Base-by-base conservation (phyloP, 1,140 invertebrate genomes). In the Achroia grisella region DNA sequence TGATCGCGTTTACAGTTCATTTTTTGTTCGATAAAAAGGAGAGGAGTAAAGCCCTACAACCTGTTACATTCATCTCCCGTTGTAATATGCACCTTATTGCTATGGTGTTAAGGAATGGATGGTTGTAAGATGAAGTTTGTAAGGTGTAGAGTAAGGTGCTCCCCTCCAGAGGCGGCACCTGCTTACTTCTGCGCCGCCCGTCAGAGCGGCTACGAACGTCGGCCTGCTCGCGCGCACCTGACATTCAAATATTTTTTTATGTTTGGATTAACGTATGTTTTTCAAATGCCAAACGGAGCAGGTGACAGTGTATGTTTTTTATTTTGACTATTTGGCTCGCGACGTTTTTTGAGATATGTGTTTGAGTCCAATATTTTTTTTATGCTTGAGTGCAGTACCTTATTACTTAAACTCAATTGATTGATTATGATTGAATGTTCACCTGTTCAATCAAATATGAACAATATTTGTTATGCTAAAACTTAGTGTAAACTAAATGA, bases 1-100 rank as follows among this genome's bases (percentile, higher is more conserved):
- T 82, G 80, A 84, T 84, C 80, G 80, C 80, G 72, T 84, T 84
- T 84, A 84, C 80, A 84, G 80, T 84, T 84, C 77, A 84, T 84
- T 84, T 85, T 85, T 85, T 85, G 81, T 78, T 82, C 77, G 73
- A 85, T 85, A 85, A 85, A 85, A 85, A 85, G 81, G 81, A 85
- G 81, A 85, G 81, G 73, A 85, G 75, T 84, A 78, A 72, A 67
- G 75, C 77, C 77, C 79, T 84, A 75, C 74, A 72, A 75, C 10
- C 31, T 30, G 6, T 14, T 40, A 14, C 13, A 10, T 8, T 35
- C 8, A 23, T 14, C 23, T 4, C 13, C 13, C 10, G 8, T 27
- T 12, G 9, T n/a, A 65, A 37, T 39, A 29, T 42, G 1, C 32
- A 52, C 49, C 36, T 54, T 79, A 50, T 36, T 29, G 0, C 2